Base-by-base conservation (phyloP, 2,797 vertebrate genomes). In the Gobio occitaniae region DNA sequence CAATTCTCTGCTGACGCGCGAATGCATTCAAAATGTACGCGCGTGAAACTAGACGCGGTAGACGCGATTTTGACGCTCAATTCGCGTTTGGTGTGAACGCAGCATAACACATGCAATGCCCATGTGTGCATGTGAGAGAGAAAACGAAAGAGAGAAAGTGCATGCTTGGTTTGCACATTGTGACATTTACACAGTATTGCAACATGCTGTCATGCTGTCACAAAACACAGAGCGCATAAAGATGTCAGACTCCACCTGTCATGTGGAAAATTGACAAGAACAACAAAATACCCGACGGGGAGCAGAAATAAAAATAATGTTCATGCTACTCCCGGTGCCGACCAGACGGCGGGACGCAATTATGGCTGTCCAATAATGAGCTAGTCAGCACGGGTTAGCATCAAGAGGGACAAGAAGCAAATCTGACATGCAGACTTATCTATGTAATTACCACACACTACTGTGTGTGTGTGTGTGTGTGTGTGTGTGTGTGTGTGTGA, bases 371-470 rank as follows among this genome's bases (percentile, higher is more conserved):
- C 56, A 84, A 82, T 88, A 90, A 90, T 88, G 85, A 90, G 70
- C 36, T 79, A 90, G 89, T 88, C 89, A 88, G 86, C 78, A 84
- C 41, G 61, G 84, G 81, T 90, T 88, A 87, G 69, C 88, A 87
- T 88, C 89, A 87, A 71, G 68, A 70, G 54, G 59, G 69, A 88
- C 83, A 84, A 87, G 85, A 86, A 86, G 86, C 82, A 82, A 75
- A 84, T 82, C 85, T 90, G 89, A 88, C 87, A 83, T 32, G 56
- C 83, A 80, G 85, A 86, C 74, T 92, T 89, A 93, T 93, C 89
- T 93, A 86, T 91, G 90, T 93, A 92, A 91, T 93, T 92, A 90
- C 87, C 89, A 84, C 84, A 92, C 89, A 86, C 89, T 86, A 89
- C 89, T 89, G 85, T 87, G 87, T 90, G 82, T 59, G 9, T 56